Evolutionary conservation across 2,888 invertebrate genomes (phyloP).

Genomic region (Gisinianus flammeolus): DNA sequence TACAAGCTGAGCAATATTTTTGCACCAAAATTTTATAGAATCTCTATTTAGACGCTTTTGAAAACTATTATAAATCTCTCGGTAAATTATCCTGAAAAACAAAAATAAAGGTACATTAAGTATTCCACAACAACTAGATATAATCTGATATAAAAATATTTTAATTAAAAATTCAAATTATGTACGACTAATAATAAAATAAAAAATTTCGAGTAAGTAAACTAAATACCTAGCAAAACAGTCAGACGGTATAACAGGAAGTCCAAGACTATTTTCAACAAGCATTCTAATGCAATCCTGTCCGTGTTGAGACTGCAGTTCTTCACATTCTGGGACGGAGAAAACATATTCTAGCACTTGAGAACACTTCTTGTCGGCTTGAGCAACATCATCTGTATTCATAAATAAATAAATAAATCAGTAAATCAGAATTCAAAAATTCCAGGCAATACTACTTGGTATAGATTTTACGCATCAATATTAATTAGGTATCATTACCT

Average conservation of each 20-base stretch:
- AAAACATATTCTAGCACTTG: not conserved
- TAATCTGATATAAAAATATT: not conserved
- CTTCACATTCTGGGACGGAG: not conserved
- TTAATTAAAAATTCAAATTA: not conserved
- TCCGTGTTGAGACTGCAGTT: not conserved
- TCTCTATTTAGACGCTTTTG: not conserved
- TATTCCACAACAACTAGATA: not conserved
- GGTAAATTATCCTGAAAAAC: conserved; percentile 6
- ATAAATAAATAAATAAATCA: not conserved
- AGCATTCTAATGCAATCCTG: not conserved
- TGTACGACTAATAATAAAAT: not conserved
- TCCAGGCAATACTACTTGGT: too few species aligned
- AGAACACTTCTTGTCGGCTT: not conserved
- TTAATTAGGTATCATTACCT: too few species aligned
- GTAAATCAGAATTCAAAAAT: too few species aligned
- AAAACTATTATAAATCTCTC: not conserved
- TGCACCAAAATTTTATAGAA: not conserved
- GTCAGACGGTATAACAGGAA: not conserved
- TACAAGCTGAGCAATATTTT: not conserved
- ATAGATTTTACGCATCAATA: too few species aligned
- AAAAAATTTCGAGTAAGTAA: not conserved
- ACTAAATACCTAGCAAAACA: not conserved
- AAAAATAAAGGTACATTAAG: too few species aligned
- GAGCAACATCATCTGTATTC: not conserved
- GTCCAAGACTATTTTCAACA: not conserved